A percentile compares a stretch with the other conserved stretches of the same genome.
phyloP scores from a whole-genome alignment of 2,113 vertebrate genomes.

The Seriola aureovittata region DNA sequence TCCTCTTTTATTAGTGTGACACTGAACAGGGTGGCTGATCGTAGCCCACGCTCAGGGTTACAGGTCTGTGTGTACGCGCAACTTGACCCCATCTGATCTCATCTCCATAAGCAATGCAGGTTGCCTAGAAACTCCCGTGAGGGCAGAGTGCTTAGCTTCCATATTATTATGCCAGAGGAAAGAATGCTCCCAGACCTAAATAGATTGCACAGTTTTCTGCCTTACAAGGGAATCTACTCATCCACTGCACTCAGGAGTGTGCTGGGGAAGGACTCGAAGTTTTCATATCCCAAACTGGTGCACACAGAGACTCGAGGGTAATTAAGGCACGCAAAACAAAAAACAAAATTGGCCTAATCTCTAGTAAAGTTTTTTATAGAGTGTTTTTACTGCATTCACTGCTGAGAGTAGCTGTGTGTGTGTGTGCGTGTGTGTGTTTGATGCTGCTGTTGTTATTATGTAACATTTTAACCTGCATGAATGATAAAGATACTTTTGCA shows the following conservation, averaged over 20 bases:
- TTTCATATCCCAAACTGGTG: constrained; percentile 29
- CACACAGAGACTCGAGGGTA: constrained; percentile 17
- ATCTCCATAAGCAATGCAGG: constrained; percentile 33
- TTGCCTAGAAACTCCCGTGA: constrained; percentile 55
- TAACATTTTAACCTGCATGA: not conserved
- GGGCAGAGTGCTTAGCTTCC: constrained; percentile 32
- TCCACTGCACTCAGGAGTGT: constrained; percentile 21
- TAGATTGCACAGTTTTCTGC: constrained; percentile 46
- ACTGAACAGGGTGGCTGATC: constrained; percentile 32
- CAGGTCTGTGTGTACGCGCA: constrained; percentile 52
- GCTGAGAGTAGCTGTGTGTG: constrained; percentile 28
- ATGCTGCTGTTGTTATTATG: constrained; percentile 8
- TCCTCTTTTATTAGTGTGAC: constrained; percentile 53
- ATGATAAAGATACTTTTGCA: constrained; percentile 22
- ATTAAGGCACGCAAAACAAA: constrained; percentile 41
- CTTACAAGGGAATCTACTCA: constrained; percentile 68
- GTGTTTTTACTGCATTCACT: constrained; percentile 4
- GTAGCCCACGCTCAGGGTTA: not conserved
- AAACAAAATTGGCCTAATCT: constrained; percentile 36
- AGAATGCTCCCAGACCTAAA: constrained; percentile 54
- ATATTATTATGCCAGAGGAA: constrained; percentile 60
- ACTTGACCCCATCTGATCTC: constrained; percentile 63
- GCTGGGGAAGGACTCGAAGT: constrained; percentile 12
- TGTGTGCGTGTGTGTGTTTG: not conserved
- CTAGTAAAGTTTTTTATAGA: constrained; percentile 13